Conservation (phyloP, 2,888 invertebrate genomes). For the Nephrotoma flavescens region DNA sequence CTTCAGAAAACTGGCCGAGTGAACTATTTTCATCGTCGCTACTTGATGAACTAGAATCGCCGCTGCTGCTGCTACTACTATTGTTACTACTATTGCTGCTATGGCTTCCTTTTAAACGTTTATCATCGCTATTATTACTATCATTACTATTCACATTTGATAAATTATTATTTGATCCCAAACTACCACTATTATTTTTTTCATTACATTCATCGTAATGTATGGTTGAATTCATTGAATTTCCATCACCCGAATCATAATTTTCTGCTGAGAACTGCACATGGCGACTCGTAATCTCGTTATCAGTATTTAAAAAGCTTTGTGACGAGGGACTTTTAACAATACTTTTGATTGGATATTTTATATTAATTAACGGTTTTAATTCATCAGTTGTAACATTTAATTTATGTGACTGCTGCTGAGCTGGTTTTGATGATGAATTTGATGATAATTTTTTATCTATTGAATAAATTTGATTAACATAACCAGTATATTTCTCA, state of each 20-base stretch:
- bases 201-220: neutral
- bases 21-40: slow-evolving; percentile 45
- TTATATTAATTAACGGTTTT: neutral
- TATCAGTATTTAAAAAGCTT: slow-evolving; percentile 15
- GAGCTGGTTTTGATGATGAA: neutral
- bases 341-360: slow-evolving; percentile 15
- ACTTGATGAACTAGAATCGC: slow-evolving; percentile 24
- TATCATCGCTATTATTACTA: neutral
- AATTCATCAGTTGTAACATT: neutral
- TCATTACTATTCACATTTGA: neutral
- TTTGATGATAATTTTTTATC: neutral
- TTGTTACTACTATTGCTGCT: neutral
- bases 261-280: neutral
- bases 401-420: neutral
- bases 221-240: neutral
- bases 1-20: slow-evolving; percentile 46
- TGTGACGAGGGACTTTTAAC: slow-evolving; percentile 17
- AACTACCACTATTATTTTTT: neutral
- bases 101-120: neutral
- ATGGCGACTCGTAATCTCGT: neutral
- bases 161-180: neutral
- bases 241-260: neutral
- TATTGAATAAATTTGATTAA: slow-evolving; percentile 13
- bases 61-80: neutral
- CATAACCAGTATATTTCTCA: slow-evolving; percentile 13